Conservation (phyloP, 2,888 invertebrate species). For the Mylabris sibirica region DNA sequence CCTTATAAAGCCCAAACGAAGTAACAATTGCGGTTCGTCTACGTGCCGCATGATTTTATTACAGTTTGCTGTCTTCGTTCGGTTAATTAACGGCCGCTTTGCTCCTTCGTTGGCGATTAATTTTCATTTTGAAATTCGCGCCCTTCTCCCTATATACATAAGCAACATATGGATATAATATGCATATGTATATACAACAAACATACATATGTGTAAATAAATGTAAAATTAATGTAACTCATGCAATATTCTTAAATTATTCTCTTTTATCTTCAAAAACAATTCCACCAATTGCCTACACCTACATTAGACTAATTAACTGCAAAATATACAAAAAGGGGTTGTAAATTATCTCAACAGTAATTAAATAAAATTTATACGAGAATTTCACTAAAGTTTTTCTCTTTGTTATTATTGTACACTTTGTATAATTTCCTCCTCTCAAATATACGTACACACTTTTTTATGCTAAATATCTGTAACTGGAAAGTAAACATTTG, state of each 20-base stretch:
- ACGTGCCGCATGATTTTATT: conserved; percentile 46
- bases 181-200: background rate
- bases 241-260: conserved; percentile 45
- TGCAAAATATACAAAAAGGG: conserved; percentile 32
- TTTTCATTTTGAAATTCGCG: conserved; percentile 41
- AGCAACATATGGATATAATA: too few relatives aligned
- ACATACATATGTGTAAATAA: conserved; percentile 16
- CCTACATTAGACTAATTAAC: conserved; percentile 35
- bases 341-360: conserved; percentile 31
- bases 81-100: conserved; percentile 45
- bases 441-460: background rate
- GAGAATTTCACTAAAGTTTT: background rate
- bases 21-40: conserved; percentile 41
- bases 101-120: conserved; percentile 42
- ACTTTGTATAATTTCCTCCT: background rate
- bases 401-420: conserved; percentile 5
- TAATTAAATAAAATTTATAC: conserved; percentile 36
- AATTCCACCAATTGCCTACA: conserved; percentile 30
- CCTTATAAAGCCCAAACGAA: conserved; percentile 40
- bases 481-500: background rate
- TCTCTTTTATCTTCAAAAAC: conserved; percentile 38
- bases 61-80: conserved; percentile 45
- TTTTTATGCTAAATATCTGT: background rate
- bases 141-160: background rate
- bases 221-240: conserved; percentile 42